Evolutionary conservation across 2,888 invertebrate species (phyloP).

Genomic region (Tenthredo scrophulariae): DNA sequence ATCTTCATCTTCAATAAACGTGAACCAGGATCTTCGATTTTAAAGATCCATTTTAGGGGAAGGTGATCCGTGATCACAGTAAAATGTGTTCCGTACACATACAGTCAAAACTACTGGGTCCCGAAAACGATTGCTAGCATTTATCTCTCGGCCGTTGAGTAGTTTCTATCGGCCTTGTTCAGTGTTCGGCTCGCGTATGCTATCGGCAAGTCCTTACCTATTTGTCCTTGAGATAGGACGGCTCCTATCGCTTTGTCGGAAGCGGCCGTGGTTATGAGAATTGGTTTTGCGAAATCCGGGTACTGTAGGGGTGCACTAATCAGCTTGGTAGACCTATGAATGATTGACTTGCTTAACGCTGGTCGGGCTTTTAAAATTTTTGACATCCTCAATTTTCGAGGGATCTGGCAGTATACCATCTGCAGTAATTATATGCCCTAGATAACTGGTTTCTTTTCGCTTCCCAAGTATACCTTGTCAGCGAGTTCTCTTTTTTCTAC

Average conservation of each 20-base stretch:
- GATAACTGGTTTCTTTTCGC: not conserved
- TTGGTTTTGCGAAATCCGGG: slow-evolving; percentile 66
- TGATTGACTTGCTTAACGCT: no score
- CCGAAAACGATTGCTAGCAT: not conserved
- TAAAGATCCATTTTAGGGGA: no score
- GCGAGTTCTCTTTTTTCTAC: no score
- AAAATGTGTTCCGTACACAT: no score
- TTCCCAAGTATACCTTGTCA: no score
- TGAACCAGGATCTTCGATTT: no score
- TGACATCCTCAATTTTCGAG: not conserved
- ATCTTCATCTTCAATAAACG: no score
- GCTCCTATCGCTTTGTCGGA: slow-evolving; percentile 62
- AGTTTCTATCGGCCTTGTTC: slow-evolving; percentile 63
- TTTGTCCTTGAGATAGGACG: slow-evolving; percentile 61
- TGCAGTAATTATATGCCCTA: not conserved
- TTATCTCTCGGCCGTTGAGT: slow-evolving; percentile 64
- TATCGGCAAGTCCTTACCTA: slow-evolving; percentile 63
- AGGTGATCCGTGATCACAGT: no score
- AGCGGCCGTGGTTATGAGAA: slow-evolving; percentile 68
- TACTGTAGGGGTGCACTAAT: slow-evolving; percentile 43
- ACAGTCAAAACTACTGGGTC: no score
- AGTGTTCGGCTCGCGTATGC: slow-evolving; percentile 66
- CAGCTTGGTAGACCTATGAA: not conserved
- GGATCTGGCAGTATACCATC: not conserved
- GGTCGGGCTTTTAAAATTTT: not conserved